Evolutionary conservation across 2,888 invertebrate species (phyloP), one percentile per base, ranked within the genome.

Genomic region (Barypeithes pellucidus): DNA sequence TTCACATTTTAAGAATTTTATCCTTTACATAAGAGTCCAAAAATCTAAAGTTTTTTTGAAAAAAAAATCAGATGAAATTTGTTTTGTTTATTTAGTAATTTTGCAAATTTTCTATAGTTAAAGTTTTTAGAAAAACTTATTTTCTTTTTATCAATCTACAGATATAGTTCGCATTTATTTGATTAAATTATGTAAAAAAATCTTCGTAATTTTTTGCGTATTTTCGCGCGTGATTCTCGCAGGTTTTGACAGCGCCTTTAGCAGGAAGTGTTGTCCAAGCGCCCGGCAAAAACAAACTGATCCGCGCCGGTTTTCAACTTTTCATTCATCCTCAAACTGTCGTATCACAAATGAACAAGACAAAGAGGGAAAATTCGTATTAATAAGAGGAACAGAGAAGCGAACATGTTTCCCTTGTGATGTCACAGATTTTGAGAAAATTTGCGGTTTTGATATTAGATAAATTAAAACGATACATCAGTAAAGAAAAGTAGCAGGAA

Each of bases 241-340:
- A 50, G 52, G 41, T 52, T n/a, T n/a, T 20, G 29, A 8, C 45
- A 29, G 61, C 43, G 61, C 61, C 22, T 52, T 50, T n/a, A 52
- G 70, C 70, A 70, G 72, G 73, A 68, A 73, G 77, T 78, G 78
- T 71, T 75, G 78, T 78, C 80, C 77, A 78, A 72, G 75, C 81
- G 79, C 78, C 79, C 79, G 79, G 79, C 84, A 80, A 80, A 81
- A 80, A 80, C 81, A 78, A 77, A 83, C 79, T 81, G 78, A 80
- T 65, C 54, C 77, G 78, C 75, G 68, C 45, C 73, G 67, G 14
- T 62, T 69, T 69, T 65, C 47, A 69, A 73, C 73, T 73, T 73
- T 73, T 73, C 68, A 63, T 73, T 73, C 68, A 68, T 67, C 62
- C 29, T 52, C 43, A 43, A 61, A 69, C 24, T 69, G 54, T 63